Conservation (phyloP, 2,888 invertebrate genomes). For the Yponomeuta plumbellus region DNA sequence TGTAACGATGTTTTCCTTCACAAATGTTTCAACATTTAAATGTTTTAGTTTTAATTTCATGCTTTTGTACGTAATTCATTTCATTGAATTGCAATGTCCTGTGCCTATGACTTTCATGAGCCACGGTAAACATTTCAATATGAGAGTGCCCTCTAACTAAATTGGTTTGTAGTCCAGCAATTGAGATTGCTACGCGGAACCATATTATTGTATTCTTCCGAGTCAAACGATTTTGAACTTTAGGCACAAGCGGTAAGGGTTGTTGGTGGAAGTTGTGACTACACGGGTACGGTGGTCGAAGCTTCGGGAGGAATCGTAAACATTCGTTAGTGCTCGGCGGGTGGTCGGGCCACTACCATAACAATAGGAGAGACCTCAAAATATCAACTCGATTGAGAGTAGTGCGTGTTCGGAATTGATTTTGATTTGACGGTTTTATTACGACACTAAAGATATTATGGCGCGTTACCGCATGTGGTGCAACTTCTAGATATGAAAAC, state of each 20-base stretch:
- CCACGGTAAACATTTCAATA: neutral
- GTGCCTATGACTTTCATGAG: neutral
- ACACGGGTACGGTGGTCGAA: neutral
- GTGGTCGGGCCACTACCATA: slow-evolving; percentile 11
- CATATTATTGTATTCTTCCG: neutral
- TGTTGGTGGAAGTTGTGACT: neutral
- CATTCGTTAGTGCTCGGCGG: slow-evolving; percentile 8
- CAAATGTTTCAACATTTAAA: no score
- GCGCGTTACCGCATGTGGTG: neutral
- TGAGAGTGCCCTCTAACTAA: slow-evolving; percentile 2
- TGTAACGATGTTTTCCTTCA: no score
- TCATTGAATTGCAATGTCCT: neutral
- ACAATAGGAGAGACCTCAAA: slow-evolving; percentile 10
- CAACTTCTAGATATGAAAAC: no score
- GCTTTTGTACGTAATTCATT: neutral
- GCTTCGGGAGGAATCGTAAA: neutral
- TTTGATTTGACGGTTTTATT: slow-evolving; percentile 15
- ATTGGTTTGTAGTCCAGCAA: slow-evolving; percentile 10
- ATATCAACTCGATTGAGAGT: slow-evolving; percentile 14
- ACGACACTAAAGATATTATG: neutral
- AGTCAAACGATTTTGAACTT: neutral
- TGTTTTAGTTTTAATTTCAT: no score
- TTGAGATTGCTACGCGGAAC: slow-evolving; percentile 5
- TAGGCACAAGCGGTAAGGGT: neutral
- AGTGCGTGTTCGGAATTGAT: slow-evolving; percentile 13